Evolutionary conservation across 2,888 invertebrate species (phyloP).

Genomic region (Caenorhabditis wallacei): DNA sequence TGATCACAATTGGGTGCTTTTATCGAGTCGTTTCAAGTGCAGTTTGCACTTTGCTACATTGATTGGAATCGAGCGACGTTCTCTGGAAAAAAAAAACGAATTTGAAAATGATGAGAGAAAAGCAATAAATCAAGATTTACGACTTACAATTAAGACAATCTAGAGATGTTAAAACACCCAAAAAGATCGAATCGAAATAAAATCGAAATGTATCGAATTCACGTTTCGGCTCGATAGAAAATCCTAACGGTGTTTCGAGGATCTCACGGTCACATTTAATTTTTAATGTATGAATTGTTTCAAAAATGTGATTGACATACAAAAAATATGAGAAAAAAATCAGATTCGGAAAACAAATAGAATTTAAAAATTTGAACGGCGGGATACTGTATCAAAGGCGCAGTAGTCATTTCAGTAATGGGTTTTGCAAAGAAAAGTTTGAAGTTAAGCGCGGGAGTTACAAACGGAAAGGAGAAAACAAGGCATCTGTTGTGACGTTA

Average conservation of each 20-base stretch:
- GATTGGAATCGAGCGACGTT: slow-evolving; percentile 41
- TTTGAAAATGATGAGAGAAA: neutral
- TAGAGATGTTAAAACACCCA: neutral
- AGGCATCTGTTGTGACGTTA: slow-evolving; percentile 1
- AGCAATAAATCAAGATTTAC: neutral
- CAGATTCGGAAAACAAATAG: neutral
- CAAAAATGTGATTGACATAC: no score
- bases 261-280: no score
- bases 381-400: neutral
- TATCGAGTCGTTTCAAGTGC: slow-evolving; percentile 57
- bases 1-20: slow-evolving; percentile 7
- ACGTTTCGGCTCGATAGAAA: neutral
- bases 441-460: neutral
- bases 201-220: neutral
- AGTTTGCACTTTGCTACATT: slow-evolving; percentile 57
- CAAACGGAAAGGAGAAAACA: neutral
- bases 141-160: neutral
- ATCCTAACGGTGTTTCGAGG: no score
- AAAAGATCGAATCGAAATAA: no score
- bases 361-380: neutral
- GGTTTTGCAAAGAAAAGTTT: neutral
- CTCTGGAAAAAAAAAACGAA: slow-evolving; percentile 24
- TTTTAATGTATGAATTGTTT: no score
- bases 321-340: no score
- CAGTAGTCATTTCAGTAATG: neutral